phyloP scores from a whole-genome alignment of 2,113 vertebrate species.

The Phocoena sinus region DNA sequence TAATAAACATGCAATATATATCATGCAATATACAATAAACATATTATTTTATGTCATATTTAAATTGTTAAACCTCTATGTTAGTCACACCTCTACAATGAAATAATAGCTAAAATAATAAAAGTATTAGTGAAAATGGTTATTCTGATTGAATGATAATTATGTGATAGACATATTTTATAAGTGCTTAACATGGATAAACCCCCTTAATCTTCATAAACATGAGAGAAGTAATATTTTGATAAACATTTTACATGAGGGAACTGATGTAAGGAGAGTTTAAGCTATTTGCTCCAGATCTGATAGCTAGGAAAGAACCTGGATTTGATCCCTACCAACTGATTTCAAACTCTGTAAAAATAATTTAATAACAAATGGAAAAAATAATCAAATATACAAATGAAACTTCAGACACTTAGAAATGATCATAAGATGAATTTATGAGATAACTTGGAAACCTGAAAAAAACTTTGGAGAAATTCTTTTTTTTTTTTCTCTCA shows the following conservation, averaged over 20 bases:
- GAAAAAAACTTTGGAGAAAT: not conserved
- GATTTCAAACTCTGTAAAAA: not conserved
- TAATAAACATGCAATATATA: too few species aligned
- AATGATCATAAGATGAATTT: not conserved
- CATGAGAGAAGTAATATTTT: not conserved
- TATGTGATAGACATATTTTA: not conserved
- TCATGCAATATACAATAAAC: not conserved
- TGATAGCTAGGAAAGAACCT: not conserved
- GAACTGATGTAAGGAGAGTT: not conserved
- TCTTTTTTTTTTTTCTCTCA: not conserved
- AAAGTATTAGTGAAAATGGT: not conserved
- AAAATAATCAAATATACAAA: not conserved
- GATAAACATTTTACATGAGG: not conserved
- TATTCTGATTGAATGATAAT: not conserved
- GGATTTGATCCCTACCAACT: not conserved
- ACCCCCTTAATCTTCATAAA: not conserved
- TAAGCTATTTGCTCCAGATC: not conserved
- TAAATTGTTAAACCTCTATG: not conserved
- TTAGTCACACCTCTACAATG: not conserved
- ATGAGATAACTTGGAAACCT: not conserved
- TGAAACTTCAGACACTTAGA: not conserved
- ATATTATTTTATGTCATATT: not conserved
- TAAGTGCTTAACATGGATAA: not conserved
- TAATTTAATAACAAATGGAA: not conserved
- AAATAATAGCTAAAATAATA: not conserved